Percentiles rank a stretch among this genome's conserved stretches.
These are phyloP conservation scores for Apantesis nais DNA, from an alignment of 2,888 invertebrate genomes.

Conservation along the genomic window DNA sequence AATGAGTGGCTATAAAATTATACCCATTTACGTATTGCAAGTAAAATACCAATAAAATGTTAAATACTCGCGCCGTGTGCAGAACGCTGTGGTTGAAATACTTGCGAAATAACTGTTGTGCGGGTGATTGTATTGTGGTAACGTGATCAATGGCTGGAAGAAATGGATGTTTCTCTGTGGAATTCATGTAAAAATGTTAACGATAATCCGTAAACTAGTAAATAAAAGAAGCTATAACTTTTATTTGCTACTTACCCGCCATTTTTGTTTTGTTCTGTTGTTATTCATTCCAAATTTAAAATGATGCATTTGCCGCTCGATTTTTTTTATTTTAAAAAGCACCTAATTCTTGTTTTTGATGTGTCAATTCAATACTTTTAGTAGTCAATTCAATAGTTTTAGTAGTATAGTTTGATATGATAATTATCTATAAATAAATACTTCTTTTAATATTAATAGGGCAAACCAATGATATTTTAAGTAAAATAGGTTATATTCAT, in stretches of 20 bases:
- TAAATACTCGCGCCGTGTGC: conserved; percentile 13
- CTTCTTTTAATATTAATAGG: background rate
- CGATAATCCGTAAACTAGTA: background rate
- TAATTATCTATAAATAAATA: no score
- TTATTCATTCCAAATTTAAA: background rate
- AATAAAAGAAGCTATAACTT: background rate
- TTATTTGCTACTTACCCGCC: background rate
- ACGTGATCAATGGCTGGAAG: conserved; percentile 2
- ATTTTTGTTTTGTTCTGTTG: background rate
- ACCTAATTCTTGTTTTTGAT: background rate
- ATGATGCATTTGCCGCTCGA: background rate
- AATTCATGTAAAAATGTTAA: background rate
- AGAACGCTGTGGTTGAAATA: conserved; percentile 3
- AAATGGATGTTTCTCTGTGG: conserved; percentile 2
- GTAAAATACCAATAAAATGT: conserved; percentile 15
- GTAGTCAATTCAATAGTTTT: background rate
- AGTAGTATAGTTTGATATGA: no score
- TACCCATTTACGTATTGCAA: conserved; percentile 13
- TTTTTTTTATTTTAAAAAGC: background rate
- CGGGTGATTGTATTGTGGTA: conserved; percentile 11
- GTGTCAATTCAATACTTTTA: background rate
- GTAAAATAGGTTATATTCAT: no score
- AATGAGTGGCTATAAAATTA: conserved; percentile 11
- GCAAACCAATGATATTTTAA: no score
- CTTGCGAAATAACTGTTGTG: conserved; percentile 11